These are phyloP conservation scores for Fukomys damarensis DNA, from an alignment of 2,113 vertebrate species.

Conservation along the genomic window DNA sequence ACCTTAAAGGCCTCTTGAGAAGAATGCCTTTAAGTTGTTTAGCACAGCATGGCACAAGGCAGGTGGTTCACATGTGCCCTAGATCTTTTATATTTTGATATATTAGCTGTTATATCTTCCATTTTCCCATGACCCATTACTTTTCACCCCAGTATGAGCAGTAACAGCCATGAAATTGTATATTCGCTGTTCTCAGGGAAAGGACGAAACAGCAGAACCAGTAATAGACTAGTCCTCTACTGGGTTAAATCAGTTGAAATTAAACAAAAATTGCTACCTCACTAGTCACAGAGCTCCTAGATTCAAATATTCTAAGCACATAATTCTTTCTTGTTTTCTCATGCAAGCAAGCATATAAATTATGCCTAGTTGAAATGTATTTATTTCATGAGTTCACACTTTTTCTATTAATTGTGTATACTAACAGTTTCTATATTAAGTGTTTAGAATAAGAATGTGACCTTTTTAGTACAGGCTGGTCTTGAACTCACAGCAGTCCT, in stretches of 20 bases:
- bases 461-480: too few species aligned
- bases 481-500: too few species aligned
- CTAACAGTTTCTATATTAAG: not conserved
- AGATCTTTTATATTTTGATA: not conserved
- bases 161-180: not conserved
- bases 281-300: not conserved
- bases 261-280: not conserved
- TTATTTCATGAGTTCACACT: not conserved
- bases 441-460: not conserved
- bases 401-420: not conserved
- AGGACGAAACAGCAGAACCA: not conserved
- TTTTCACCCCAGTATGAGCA: not conserved
- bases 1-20: not conserved
- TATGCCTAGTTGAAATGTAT: not conserved
- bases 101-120: not conserved
- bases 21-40: not conserved
- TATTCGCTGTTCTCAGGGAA: not conserved
- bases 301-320: not conserved
- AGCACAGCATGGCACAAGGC: not conserved
- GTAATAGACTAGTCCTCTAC: not conserved
- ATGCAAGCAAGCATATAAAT: not conserved
- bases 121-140: not conserved
- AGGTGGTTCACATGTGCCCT: not conserved
- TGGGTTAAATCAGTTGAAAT: not conserved
- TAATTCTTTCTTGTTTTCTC: not conserved